Conservation (phyloP, 2,888 invertebrate genomes). For the Ochropleura plecta region DNA sequence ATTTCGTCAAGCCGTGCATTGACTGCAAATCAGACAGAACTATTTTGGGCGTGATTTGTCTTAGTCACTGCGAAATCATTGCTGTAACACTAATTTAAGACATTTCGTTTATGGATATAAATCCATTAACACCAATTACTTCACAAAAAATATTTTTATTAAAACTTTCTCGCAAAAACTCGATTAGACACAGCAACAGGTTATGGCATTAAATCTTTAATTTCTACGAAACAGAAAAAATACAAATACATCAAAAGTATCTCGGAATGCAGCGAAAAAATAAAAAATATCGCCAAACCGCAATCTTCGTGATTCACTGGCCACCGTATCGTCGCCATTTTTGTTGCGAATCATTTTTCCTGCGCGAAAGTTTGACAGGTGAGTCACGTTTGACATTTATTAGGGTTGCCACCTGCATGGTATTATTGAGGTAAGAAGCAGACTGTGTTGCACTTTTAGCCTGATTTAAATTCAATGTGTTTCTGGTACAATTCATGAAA, state of each 20-base stretch:
- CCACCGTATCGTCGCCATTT: constrained; percentile 68
- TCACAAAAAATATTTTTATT: neutral
- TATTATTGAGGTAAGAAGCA: neutral
- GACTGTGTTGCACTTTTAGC: neutral
- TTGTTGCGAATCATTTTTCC: constrained; percentile 68
- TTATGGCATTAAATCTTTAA: constrained; percentile 54
- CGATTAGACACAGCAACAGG: constrained; percentile 44
- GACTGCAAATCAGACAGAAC: constrained; percentile 28
- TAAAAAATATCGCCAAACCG: constrained; percentile 46
- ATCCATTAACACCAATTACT: neutral
- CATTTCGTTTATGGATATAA: no score
- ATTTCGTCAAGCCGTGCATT: constrained; percentile 9
- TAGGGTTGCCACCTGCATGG: constrained; percentile 50
- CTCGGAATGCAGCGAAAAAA: constrained; percentile 43
- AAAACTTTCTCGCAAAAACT: constrained; percentile 54
- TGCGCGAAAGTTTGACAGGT: constrained; percentile 86
- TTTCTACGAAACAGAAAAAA: constrained; percentile 50
- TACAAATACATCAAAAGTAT: constrained; percentile 49
- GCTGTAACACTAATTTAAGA: no score
- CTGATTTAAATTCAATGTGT: neutral
- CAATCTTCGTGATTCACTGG: constrained; percentile 64
- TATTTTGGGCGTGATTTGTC: constrained; percentile 1
- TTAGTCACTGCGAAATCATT: neutral
- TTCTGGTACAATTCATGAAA: neutral
- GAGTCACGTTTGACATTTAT: constrained; percentile 76